A percentile compares a stretch with the other conserved stretches of the same genome.
Conservation (phyloP, 1,140 invertebrate species). For the Drosophila bipectinata region DNA sequence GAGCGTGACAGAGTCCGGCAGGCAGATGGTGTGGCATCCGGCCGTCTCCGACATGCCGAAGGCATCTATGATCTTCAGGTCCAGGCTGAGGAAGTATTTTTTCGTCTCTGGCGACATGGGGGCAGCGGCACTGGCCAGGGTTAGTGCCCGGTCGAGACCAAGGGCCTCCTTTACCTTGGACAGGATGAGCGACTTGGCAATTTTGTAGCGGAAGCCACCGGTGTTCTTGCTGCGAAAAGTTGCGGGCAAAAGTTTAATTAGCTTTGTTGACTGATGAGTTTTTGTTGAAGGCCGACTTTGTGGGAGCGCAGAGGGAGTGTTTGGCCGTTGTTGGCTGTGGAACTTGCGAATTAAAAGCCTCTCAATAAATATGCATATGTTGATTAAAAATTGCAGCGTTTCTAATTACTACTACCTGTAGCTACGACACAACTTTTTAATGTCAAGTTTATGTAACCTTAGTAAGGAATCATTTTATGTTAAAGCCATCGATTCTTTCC, state of each 20-base stretch:
- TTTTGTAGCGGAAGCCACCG: constrained; percentile 78
- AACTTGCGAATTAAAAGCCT: constrained; percentile 7
- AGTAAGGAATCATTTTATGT: background rate
- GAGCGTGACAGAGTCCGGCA: constrained; percentile 85
- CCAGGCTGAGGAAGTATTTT: constrained; percentile 94
- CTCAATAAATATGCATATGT: constrained; percentile 19
- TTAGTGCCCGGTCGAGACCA: constrained; percentile 89
- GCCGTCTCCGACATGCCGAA: constrained; percentile 95
- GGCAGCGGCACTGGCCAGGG: constrained; percentile 91
- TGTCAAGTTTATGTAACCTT: background rate
- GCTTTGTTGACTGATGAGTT: constrained; percentile 59
- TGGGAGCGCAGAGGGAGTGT: background rate
- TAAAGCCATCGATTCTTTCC: background rate
- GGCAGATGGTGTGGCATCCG: constrained; percentile 89
- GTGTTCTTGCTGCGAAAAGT: constrained; percentile 64
- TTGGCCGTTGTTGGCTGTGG: background rate
- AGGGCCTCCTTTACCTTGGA: constrained; percentile 90
- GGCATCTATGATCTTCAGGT: constrained; percentile 92
- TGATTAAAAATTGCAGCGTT: background rate
- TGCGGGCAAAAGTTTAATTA: constrained; percentile 58
- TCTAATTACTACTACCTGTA: background rate
- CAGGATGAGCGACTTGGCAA: constrained; percentile 84
- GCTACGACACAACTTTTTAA: background rate
- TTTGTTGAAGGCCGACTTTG: constrained; percentile 31
- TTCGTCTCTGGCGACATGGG: constrained; percentile 93